These are phyloP conservation scores for Smutsia temminckii DNA, from an alignment of 2,797 vertebrate genomes.

Conservation along the genomic window DNA sequence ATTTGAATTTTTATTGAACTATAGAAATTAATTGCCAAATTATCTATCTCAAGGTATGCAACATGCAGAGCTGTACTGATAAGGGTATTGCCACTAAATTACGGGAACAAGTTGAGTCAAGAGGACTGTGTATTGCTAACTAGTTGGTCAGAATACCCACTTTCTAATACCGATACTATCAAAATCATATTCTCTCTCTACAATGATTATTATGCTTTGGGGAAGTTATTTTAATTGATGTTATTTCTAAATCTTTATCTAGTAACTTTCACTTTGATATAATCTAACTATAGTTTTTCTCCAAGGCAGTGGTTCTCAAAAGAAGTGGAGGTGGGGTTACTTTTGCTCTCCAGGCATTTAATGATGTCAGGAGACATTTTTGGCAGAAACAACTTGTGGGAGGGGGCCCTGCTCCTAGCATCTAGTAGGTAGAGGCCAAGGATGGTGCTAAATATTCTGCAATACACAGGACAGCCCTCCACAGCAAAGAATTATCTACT, in stretches of 20 bases:
- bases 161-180: conserved; percentile 18
- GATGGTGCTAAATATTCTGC: neutral
- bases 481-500: neutral
- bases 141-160: neutral
- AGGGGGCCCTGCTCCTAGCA: neutral
- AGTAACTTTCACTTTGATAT: neutral
- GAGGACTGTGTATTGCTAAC: neutral
- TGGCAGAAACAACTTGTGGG: neutral
- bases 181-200: neutral
- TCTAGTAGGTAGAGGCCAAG: neutral
- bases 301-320: neutral
- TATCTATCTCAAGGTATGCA: neutral
- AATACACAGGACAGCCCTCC: neutral
- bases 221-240: neutral
- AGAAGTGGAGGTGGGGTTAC: rapidly evolving
- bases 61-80: neutral
- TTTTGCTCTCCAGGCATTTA: neutral
- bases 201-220: neutral
- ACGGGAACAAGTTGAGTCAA: neutral
- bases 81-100: neutral
- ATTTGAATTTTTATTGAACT: conserved; percentile 5
- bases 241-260: neutral
- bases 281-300: neutral
- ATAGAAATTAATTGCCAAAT: neutral
- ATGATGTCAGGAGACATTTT: neutral